Conservation (phyloP, 2,113 vertebrate genomes). For the Neodontobutis hainanensis region DNA sequence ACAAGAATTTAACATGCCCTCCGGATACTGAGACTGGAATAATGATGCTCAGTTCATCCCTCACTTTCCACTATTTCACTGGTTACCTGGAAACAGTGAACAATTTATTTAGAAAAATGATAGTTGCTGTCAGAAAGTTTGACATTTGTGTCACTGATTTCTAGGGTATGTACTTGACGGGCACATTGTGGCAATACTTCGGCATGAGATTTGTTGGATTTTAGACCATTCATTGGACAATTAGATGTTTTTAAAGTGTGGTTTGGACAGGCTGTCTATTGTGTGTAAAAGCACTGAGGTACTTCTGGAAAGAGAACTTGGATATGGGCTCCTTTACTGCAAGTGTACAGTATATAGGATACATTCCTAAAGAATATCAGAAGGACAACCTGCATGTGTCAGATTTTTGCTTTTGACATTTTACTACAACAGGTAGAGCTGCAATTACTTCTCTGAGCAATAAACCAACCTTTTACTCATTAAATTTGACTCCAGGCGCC, state of each 20-base stretch:
- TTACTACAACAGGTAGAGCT: conserved; percentile 26
- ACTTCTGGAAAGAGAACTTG: too few relatives aligned
- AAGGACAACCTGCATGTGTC: not conserved
- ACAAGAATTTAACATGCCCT: too few relatives aligned
- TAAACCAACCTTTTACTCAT: conserved; percentile 51
- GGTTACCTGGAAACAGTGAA: not conserved
- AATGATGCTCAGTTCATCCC: conserved; percentile 9
- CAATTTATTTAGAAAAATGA: not conserved
- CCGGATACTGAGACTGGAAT: not conserved
- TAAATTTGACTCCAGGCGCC: conserved; percentile 51
- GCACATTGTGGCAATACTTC: not conserved
- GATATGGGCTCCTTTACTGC: too few relatives aligned
- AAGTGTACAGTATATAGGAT: too few relatives aligned
- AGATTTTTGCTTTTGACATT: not conserved
- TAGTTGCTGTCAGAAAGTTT: conserved; percentile 13
- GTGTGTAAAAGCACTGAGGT: too few relatives aligned
- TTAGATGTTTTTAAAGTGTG: not conserved
- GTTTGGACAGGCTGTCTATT: not conserved
- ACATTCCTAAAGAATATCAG: not conserved
- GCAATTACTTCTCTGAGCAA: conserved; percentile 18
- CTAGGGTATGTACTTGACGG: not conserved
- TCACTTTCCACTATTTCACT: not conserved
- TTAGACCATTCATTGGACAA: not conserved
- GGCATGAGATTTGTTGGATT: not conserved
- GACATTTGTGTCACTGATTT: conserved; percentile 17